A percentile compares a stretch with the other conserved stretches of the same genome.
phyloP scores from a whole-genome alignment of 2,888 invertebrate species.

The Plebejus argus region DNA sequence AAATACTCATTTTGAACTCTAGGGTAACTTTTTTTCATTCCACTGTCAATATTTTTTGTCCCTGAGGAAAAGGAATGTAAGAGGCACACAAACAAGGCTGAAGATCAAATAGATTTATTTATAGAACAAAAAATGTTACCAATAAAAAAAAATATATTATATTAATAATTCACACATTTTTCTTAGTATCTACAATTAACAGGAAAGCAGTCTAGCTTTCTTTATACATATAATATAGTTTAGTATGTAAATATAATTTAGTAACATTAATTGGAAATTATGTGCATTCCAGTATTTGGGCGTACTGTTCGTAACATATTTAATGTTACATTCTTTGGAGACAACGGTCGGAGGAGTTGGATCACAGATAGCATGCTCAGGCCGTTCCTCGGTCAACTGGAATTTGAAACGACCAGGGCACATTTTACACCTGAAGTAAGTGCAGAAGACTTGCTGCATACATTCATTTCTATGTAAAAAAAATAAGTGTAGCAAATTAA shows the following conservation, averaged over 20 bases:
- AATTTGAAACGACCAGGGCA: slow-evolving; percentile 79
- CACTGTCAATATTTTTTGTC: too few relatives aligned
- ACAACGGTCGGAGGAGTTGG: slow-evolving; percentile 92
- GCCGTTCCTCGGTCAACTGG: slow-evolving; percentile 83
- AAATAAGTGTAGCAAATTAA: too few relatives aligned
- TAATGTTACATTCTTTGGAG: slow-evolving; percentile 94
- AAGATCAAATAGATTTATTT: too few relatives aligned
- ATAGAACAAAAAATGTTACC: too few relatives aligned
- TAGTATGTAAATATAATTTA: too few relatives aligned
- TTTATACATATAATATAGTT: background rate
- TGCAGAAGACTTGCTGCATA: background rate
- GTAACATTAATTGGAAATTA: background rate
- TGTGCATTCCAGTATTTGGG: slow-evolving; percentile 61
- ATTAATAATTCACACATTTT: too few relatives aligned
- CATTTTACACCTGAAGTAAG: slow-evolving; percentile 73
- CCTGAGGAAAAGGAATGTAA: too few relatives aligned
- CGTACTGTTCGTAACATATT: slow-evolving; percentile 70
- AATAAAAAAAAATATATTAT: too few relatives aligned
- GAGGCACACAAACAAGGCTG: too few relatives aligned
- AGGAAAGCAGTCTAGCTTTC: background rate
- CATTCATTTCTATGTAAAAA: too few relatives aligned
- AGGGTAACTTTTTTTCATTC: too few relatives aligned
- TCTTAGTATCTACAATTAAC: background rate
- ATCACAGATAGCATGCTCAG: slow-evolving; percentile 83
- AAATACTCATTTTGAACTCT: too few relatives aligned